Percentiles rank a stretch among this genome's conserved stretches.
phyloP scores from a whole-genome alignment of 2,797 vertebrate species.

The Crocodylus rhombifer region DNA sequence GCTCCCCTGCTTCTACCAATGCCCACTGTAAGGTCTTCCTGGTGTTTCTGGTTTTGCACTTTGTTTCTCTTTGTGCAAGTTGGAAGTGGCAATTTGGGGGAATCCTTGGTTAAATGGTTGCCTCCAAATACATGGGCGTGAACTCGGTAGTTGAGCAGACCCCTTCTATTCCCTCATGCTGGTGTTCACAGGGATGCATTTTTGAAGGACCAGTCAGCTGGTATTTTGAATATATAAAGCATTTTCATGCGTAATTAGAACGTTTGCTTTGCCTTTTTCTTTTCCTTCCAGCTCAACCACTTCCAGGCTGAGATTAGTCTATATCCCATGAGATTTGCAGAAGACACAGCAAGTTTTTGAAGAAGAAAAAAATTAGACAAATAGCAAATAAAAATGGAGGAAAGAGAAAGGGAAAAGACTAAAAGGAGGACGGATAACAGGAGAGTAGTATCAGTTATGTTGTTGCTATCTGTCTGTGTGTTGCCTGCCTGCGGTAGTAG shows the following conservation, averaged over 20 bases:
- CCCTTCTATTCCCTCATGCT: too few species aligned
- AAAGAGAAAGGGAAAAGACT: not conserved
- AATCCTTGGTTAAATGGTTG: too few species aligned
- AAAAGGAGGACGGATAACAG: not conserved
- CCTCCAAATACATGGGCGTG: too few species aligned
- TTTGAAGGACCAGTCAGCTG: not conserved
- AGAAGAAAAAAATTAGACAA: not conserved
- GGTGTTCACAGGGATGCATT: not conserved
- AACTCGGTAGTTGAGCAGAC: too few species aligned
- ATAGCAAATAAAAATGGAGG: not conserved
- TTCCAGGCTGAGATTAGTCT: not conserved
- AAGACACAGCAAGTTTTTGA: not conserved
- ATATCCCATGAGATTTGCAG: not conserved
- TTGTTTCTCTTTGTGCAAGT: too few species aligned
- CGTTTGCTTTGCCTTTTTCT: not conserved
- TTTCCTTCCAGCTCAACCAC: not conserved
- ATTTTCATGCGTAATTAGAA: too few species aligned
- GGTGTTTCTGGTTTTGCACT: too few species aligned
- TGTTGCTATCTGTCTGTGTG: not conserved
- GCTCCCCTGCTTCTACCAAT: too few species aligned
- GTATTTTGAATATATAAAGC: not conserved
- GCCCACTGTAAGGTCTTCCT: too few species aligned
- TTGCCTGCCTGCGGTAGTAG: not conserved
- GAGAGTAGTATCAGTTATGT: fast-evolving
- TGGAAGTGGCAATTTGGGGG: too few species aligned